These are phyloP conservation scores for Helicoverpa armigera DNA, from an alignment of 1,140 invertebrate species.

Conservation along the genomic window DNA sequence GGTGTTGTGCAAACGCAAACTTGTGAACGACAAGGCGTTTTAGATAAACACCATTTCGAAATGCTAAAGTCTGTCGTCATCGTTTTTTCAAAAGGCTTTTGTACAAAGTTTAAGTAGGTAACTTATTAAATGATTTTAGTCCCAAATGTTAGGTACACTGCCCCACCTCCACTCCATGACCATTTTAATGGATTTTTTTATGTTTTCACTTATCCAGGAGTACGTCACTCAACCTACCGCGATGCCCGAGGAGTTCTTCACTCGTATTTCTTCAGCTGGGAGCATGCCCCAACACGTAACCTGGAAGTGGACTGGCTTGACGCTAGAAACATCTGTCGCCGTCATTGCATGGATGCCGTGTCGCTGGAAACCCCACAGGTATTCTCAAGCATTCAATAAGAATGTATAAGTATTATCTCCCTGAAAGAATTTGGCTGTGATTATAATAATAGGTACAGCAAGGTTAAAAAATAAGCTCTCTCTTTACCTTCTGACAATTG, in stretches of 20 bases:
- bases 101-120: constrained; percentile 53
- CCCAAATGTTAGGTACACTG: no score
- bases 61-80: constrained; percentile 62
- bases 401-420: not conserved
- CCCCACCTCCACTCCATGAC: constrained; percentile 1
- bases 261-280: constrained; percentile 98
- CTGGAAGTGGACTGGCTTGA: constrained; percentile 97
- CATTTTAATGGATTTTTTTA: constrained; percentile 2
- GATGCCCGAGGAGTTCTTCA: constrained; percentile 94
- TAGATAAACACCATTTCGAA: constrained; percentile 69
- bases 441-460: not conserved
- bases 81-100: constrained; percentile 60
- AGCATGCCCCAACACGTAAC: constrained; percentile 93
- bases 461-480: not conserved
- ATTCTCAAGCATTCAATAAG: constrained; percentile 15
- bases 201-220: constrained; percentile 86
- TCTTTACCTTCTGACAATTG: not conserved
- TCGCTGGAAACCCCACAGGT: constrained; percentile 94
- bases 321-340: constrained; percentile 95
- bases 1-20: constrained; percentile 61
- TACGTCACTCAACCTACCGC: constrained; percentile 94
- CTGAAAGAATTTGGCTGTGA: not conserved
- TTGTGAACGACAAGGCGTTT: constrained; percentile 61
- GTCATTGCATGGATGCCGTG: constrained; percentile 97
- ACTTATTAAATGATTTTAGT: constrained; percentile 54